phyloP scores from a whole-genome alignment of 2,888 invertebrate species.

The Liposcelis brunnea region DNA sequence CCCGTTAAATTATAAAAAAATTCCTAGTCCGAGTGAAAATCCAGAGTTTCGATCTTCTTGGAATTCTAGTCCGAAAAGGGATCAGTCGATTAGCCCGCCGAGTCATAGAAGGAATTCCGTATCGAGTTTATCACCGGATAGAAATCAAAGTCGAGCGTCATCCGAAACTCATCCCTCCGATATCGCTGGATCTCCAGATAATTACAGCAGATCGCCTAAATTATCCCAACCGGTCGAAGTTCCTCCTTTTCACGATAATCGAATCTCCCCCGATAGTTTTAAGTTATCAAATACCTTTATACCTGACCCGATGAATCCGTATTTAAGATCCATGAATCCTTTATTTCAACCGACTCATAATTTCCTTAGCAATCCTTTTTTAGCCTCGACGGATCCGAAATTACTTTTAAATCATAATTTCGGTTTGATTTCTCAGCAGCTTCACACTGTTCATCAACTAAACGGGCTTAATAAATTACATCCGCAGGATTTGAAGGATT shows the following conservation, averaged over 20 bases:
- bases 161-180: background rate
- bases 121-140: background rate
- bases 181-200: background rate
- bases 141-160: background rate
- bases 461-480: background rate
- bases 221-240: background rate
- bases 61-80: slow-evolving; percentile 1
- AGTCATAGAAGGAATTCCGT: background rate
- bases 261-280: slow-evolving; percentile 5
- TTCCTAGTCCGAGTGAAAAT: background rate
- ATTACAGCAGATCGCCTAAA: background rate
- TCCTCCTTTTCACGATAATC: slow-evolving; percentile 2
- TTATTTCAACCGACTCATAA: background rate
- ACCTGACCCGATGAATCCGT: slow-evolving; percentile 3
- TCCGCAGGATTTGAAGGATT: slow-evolving; percentile 5
- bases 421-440: slow-evolving; percentile 1
- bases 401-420: background rate
- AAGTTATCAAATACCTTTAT: background rate
- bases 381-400: background rate
- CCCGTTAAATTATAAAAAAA: background rate
- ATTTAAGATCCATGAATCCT: background rate
- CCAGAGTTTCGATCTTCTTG: background rate
- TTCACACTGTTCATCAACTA: background rate
- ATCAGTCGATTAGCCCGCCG: no score
- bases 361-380: slow-evolving; percentile 2